phyloP scores from a whole-genome alignment of 2,113 vertebrate genomes.

The Mesembrinibis cayennensis region DNA sequence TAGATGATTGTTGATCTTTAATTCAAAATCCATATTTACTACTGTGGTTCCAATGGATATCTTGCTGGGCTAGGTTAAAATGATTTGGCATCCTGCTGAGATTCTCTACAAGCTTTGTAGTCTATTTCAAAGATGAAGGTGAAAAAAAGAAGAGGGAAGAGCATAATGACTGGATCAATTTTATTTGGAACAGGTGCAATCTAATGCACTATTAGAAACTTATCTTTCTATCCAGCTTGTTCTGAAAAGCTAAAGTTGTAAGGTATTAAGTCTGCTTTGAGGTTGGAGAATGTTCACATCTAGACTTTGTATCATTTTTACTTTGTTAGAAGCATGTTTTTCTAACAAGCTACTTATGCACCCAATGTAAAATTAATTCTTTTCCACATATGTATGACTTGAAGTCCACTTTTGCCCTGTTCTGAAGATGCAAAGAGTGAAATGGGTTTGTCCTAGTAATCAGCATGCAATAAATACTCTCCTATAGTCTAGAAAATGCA shows the following conservation, averaged over 20 bases:
- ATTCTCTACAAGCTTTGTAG: slow-evolving; percentile 36
- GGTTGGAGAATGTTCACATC: background rate
- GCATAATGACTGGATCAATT: slow-evolving; percentile 27
- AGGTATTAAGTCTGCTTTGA: background rate
- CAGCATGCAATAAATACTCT: background rate
- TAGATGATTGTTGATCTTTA: slow-evolving; percentile 68
- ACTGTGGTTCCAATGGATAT: slow-evolving; percentile 14
- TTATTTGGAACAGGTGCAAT: slow-evolving; percentile 37
- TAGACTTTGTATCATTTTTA: background rate
- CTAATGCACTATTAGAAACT: background rate
- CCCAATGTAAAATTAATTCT: background rate
- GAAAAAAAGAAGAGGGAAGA: background rate
- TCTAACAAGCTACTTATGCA: background rate
- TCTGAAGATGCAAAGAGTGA: background rate
- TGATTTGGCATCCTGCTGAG: slow-evolving; percentile 52
- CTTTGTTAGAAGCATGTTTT: background rate
- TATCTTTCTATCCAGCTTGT: background rate
- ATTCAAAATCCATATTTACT: slow-evolving; percentile 67
- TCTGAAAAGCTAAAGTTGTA: background rate
- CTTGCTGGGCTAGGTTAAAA: slow-evolving; percentile 67
- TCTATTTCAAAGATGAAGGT: slow-evolving; percentile 39
- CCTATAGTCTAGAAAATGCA: background rate
- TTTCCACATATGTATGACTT: background rate
- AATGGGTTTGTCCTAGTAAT: background rate
- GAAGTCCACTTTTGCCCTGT: background rate